Evolutionary conservation across 2,888 invertebrate species (phyloP), one percentile per base, ranked within the genome.

Genomic region (Drosophila bunnanda): DNA sequence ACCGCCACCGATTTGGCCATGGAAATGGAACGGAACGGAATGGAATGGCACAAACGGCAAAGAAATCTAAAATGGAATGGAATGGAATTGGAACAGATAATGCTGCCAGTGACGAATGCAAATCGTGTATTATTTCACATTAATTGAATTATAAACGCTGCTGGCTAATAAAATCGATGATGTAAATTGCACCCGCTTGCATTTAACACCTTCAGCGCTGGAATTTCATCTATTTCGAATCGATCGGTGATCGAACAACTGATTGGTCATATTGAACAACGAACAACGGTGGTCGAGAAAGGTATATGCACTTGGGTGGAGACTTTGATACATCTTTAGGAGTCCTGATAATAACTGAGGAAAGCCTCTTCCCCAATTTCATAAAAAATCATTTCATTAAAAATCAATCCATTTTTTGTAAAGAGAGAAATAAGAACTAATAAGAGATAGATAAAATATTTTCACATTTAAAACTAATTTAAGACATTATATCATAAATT

Each of bases 91-190:
- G 10, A 30, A 55, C 25, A 10, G 4, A 13, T 25, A 25, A 25
- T 25, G 4, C 25, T 25, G 4, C 25, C 4, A 25, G 25, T 25
- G 25, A 25, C 25, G 25, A 25, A 25, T 25, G 25, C 25, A 25
- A 25, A 25, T 25, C 4, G 25, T 54, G 43, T 48, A 60, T 73
- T 53, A 60, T 73, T 78, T 72, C 75, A 75, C 64, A 81, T 85
- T 85, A 85, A 85, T 88, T 85, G 83, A 88, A 85, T 85, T 88
- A 85, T 88, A 85, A 85, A 78, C 79, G 85, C 67, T 76, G 67
- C 50, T 48, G 48, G 85, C 89, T 90, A 90, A 89, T 89, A 90
- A 89, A 90, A 90, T 81, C 90, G 91, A 90, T 90, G 91, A 90
- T 91, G 90, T 90, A 89, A 91, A 90, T 86, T 71, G 74, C 72